Evolutionary conservation across 2,888 invertebrate genomes (phyloP), one percentile per base, ranked within the genome.

Genomic region (Temnothorax ravouxi): DNA sequence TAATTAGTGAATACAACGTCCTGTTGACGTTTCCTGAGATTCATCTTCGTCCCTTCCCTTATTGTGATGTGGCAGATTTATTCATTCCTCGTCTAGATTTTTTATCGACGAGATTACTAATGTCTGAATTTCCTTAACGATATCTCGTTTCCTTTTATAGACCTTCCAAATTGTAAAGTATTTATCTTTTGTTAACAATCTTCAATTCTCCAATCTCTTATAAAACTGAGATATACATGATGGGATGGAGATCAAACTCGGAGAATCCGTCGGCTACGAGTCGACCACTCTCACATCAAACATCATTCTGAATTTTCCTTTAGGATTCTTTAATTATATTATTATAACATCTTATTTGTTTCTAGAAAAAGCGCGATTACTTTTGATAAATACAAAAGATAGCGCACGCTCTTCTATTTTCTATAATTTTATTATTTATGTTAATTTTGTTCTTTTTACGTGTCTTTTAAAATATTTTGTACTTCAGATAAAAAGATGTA

Each of bases 31-130:
- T 76, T 74, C 79, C 71, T 82, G 69, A 77, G 56, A 76, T 74
- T 80, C 59, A 54, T 84, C 62, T 87, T 72, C 85, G 84, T 88
- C 72, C 85, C 56, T 86, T 84, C 72, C 85, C 56, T 86, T 84
- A 47, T 76, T 84, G 80, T 80, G 88, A 85, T 47, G 41, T 69
- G 44, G 21, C 13, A 13, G 15, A 50, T 62, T 11, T 13, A 29
- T 64, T 25, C n/a, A 64, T 54, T 18, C 4, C 50, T 56, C 2
- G 11, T 29, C 0, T 52, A 56, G 21, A 21, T 67, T 54, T 8
- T 25, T 56, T 25, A 72, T 72, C 8, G 11, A 18, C 18, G 25
- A 29, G 15, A 62, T 44, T 44, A 29, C 4, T 74, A 41, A 13
- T 18, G 41, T 29, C 18, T 44, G 8, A 62, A 66, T 66, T 34